Base-by-base conservation (phyloP, 1,140 invertebrate species). In the Eumeta japonica region DNA sequence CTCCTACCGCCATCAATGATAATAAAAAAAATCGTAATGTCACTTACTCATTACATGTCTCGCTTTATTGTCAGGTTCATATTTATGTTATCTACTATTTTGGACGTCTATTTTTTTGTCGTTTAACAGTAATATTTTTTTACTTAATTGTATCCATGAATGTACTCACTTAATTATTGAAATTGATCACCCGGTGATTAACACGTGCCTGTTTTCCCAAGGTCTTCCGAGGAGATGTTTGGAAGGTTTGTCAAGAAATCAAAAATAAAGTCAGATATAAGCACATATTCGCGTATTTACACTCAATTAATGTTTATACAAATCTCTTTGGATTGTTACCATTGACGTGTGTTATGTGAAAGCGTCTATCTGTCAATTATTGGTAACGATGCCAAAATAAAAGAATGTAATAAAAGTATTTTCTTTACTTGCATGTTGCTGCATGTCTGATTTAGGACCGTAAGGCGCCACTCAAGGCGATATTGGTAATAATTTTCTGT, bases 221-320 rank as follows among this genome's bases (percentile, higher is more conserved):
- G 82, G 81, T 82, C 81, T 83, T 77, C 73, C 80, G 79, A 64
- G 81, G 81, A 80, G 71, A 79, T 58, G 74, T 74, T 64, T 81
- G 77, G 79, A 82, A 83, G 82, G 82, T 83, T 81, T 79, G 80
- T 82, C 62, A 46, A 52, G 65, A 58, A 67, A 55, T 58, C 56
- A 65, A 58, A 55, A 58, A 60, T 50, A 52, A 55, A 64, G 48
- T 63, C 52, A 63, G 45, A n/a, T n/a, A n/a, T n/a, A n/a, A n/a
- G n/a, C n/a, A n/a, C n/a, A n/a, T n/a, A n/a, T n/a, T n/a, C n/a
- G n/a, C n/a, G n/a, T n/a, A n/a, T n/a, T n/a, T n/a, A n/a, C 56
- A 70, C 52, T 57, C 50, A 40, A 51, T 50, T 48, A 48, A 57
- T 46, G 53, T 57, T 46, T 55, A 14, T 30, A 12, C 13, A 11